Conservation (phyloP, 64 coral and sea anemone species). For the Hydrozoanthus tunicans region DNA sequence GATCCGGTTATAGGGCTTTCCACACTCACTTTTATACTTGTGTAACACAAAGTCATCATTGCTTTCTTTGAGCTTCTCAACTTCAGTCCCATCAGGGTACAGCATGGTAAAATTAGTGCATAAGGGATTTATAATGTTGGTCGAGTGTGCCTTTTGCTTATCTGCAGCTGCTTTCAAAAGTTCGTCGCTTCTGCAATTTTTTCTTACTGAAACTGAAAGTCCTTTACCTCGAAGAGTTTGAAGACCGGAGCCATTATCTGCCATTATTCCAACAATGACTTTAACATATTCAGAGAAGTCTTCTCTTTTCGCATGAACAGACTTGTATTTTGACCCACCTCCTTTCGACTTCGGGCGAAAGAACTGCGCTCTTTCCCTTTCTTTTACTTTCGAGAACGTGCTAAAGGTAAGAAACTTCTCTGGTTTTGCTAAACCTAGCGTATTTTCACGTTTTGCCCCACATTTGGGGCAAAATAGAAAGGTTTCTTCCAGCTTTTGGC, state of each 20-base stretch:
- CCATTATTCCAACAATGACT: constrained; percentile 54
- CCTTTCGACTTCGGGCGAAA: neutral
- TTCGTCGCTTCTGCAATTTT: constrained; percentile 47
- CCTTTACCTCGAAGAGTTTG: constrained; percentile 38
- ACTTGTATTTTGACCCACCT: neutral
- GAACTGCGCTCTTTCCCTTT: constrained; percentile 6
- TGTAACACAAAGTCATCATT: constrained; percentile 41
- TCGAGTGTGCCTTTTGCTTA: constrained; percentile 52
- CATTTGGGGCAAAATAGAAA: constrained; percentile 24
- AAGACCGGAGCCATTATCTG: constrained; percentile 29
- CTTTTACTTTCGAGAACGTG: neutral
- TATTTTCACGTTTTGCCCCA: neutral
- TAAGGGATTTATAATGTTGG: constrained; percentile 25
- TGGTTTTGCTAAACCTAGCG: too few relatives aligned
- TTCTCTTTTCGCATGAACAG: neutral
- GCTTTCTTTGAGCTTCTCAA: constrained; percentile 61
- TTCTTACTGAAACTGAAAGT: constrained; percentile 34
- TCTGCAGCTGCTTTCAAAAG: constrained; percentile 42
- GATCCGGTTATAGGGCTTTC: constrained; percentile 58
- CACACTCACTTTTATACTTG: constrained; percentile 63
- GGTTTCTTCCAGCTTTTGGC: neutral
- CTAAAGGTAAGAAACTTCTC: neutral
- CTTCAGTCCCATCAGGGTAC: constrained; percentile 53
- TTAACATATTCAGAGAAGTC: constrained; percentile 39
- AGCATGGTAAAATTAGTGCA: constrained; percentile 35